These are phyloP conservation scores for Triplophysa yarkandensis DNA, from an alignment of 2,797 vertebrate genomes.

Conservation along the genomic window DNA sequence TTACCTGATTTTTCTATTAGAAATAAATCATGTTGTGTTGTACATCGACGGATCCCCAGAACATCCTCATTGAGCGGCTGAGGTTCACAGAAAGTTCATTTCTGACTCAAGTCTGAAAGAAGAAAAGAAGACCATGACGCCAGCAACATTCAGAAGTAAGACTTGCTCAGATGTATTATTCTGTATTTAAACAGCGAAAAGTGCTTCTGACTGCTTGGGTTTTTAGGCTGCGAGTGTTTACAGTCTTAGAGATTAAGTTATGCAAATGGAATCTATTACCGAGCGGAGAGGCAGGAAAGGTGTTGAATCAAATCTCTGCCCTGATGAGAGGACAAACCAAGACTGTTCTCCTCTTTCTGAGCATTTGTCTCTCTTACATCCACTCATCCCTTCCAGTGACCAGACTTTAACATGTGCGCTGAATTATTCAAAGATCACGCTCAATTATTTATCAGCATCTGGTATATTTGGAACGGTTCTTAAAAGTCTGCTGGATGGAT, in stretches of 20 bases:
- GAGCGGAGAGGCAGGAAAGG: background rate
- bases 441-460: slow-evolving; percentile 64
- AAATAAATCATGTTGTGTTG: background rate
- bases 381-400: slow-evolving; percentile 55
- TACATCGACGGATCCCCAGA: slow-evolving; percentile 14
- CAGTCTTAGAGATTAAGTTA: slow-evolving; percentile 41
- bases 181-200: background rate
- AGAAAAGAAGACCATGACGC: background rate
- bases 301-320: slow-evolving; percentile 28
- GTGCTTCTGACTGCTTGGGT: background rate
- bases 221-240: background rate
- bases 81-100: slow-evolving; percentile 14
- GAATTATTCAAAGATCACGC: slow-evolving; percentile 61
- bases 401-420: slow-evolving; percentile 63
- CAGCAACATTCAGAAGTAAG: background rate
- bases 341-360: slow-evolving; percentile 44
- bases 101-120: background rate
- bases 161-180: background rate
- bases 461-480: slow-evolving; percentile 63
- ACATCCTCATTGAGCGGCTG: slow-evolving; percentile 6
- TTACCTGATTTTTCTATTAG: background rate
- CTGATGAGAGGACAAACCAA: slow-evolving; percentile 44
- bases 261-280: slow-evolving; percentile 38
- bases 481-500: slow-evolving; percentile 52
- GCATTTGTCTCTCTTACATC: slow-evolving; percentile 62